Percentiles rank a stretch among this genome's conserved stretches.
Conservation (phyloP, 2,113 vertebrate genomes). For the Philantomba maxwellii region DNA sequence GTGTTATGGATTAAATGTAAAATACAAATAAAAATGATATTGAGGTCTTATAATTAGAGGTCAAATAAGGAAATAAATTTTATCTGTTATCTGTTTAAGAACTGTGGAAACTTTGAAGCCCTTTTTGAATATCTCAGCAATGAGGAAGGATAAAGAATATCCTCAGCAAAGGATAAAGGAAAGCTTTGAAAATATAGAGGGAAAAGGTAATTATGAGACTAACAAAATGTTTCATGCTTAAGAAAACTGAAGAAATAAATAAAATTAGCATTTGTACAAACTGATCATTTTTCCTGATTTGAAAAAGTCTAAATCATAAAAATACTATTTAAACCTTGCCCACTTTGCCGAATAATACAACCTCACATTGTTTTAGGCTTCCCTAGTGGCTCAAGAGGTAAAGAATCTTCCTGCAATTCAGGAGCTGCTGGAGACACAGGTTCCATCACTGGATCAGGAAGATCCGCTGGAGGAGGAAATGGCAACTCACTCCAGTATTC, state of each 20-base stretch:
- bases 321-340: not conserved
- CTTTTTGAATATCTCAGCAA: not conserved
- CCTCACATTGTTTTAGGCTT: not conserved
- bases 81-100: not conserved
- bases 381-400: not conserved
- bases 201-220: not conserved
- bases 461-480: not conserved
- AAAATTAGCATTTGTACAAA: not conserved
- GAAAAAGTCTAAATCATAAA: not conserved
- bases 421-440: not conserved
- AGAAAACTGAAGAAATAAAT: not conserved
- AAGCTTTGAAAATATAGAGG: not conserved
- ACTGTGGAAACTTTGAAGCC: not conserved
- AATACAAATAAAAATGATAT: not conserved
- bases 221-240: not conserved
- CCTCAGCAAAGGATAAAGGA: not conserved
- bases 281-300: not conserved
- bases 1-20: not conserved
- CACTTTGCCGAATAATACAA: not conserved
- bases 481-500: not conserved
- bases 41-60: not conserved
- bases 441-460: not conserved
- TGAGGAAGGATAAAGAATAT: not conserved
- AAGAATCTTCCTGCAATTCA: not conserved
- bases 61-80: not conserved